Conservation (phyloP, 2,113 vertebrate genomes). For the Alaudala cheleensis region DNA sequence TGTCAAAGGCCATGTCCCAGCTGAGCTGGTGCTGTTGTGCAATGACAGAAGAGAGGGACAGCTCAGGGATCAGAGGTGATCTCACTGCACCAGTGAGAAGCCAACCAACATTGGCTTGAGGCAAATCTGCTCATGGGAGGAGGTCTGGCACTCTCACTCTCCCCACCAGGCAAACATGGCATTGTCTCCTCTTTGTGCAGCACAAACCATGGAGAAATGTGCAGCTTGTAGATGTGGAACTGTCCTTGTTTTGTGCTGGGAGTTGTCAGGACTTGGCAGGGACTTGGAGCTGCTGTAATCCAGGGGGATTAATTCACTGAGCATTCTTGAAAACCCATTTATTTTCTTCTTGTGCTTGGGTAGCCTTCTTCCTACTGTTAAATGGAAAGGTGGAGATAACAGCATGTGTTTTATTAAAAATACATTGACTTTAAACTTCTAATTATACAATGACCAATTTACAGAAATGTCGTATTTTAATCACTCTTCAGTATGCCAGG, state of each 20-base stretch:
- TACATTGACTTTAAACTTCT: background rate
- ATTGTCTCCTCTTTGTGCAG: background rate
- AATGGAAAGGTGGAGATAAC: background rate
- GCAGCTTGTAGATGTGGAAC: background rate
- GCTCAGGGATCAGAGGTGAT: background rate
- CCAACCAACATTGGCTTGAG: background rate
- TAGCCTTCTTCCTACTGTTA: background rate
- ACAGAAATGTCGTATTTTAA: slow-evolving; percentile 14
- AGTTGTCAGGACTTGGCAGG: background rate
- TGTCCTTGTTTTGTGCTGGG: background rate
- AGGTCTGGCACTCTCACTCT: background rate
- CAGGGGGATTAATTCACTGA: background rate
- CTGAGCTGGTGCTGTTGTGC: background rate
- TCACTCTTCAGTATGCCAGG: slow-evolving; percentile 30
- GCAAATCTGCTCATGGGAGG: background rate
- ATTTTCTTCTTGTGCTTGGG: background rate
- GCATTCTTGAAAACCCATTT: background rate
- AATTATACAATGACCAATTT: slow-evolving; percentile 32
- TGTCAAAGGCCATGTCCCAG: background rate
- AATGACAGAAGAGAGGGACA: background rate
- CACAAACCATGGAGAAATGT: background rate
- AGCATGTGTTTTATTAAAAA: slow-evolving; percentile 26
- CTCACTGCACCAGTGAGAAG: background rate
- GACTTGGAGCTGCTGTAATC: background rate
- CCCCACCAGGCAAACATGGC: background rate